Evolutionary conservation across 2,113 vertebrate species (phyloP), one percentile per base, ranked within the genome.

Genomic region (Numenius arquata): DNA sequence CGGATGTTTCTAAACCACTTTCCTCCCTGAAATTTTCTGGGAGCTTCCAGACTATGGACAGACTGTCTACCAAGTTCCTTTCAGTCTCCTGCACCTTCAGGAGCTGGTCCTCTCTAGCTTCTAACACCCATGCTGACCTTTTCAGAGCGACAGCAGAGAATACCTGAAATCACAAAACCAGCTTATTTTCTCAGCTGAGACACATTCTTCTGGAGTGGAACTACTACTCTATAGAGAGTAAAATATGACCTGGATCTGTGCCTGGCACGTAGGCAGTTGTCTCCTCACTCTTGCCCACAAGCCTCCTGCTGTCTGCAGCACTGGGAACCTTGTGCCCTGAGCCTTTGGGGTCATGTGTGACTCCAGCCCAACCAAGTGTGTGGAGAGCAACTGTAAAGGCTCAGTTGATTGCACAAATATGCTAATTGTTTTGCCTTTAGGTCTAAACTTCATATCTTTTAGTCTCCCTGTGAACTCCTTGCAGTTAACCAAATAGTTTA

Each of bases 371-470:
- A 25, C 53, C 11, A 45, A 85, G 26, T 62, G 40, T 50, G 62
- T 55, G 50, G 15, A 88, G 15, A 66, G 53, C 36, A 72, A 79
- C 81, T 94, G 48, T 62, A 82, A 85, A 76, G 71, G 19, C 71
- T 82, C 52, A 48, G 50, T 4, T 93, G 77, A 66, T 65, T 89
- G 61, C 87, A 94, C 41, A 96, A 18, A 77, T 96, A 62, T 76
- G 78, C 5, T 89, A 89, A 93, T 82, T 88, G n/a, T n/a, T 96
- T 90, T 85, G 85, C 63, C 63, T 58, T 88, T 80, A 72, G 63
- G 45, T 71, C 55, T 93, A 30, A 76, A 63, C 22, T 73, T 53
- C 26, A 8, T 58, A 66, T 43, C 2, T 8, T 70, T 85, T 65
- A 5, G 18, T 41, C 23, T 90, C 75, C 58, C 63, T 77, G 58